Conservation (phyloP, 2,113 vertebrate species). For the Pituophis catenifer region DNA sequence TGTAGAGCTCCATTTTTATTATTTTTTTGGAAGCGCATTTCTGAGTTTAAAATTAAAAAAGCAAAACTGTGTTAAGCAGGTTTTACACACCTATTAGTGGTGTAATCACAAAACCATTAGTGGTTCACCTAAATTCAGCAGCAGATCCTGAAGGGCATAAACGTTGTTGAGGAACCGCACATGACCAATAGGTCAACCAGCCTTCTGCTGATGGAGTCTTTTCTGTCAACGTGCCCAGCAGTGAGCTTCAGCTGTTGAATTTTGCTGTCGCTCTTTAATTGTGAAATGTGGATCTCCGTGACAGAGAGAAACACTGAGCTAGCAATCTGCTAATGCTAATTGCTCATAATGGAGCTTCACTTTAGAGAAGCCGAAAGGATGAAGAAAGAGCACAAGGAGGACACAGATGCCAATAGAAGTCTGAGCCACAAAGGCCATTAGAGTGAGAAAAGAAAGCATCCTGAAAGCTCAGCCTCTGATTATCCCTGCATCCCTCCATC, state of each 20-base stretch:
- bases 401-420: neutral
- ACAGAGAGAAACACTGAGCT: slow-evolving; percentile 12
- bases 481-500: slow-evolving; percentile 10
- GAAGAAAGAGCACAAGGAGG: neutral
- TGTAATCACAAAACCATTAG: neutral
- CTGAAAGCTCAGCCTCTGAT: neutral
- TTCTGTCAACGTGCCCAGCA: neutral
- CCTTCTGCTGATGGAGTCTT: neutral
- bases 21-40: neutral
- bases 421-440: slow-evolving; percentile 39
- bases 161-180: neutral
- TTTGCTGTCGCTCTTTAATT: neutral
- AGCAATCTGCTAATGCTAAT: slow-evolving; percentile 22
- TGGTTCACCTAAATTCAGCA: neutral
- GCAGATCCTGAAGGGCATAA: neutral
- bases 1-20: neutral
- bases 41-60: neutral
- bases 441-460: rapidly evolving
- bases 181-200: neutral
- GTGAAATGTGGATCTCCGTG: neutral
- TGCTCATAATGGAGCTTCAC: slow-evolving; percentile 30
- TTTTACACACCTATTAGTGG: neutral
- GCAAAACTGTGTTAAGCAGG: neutral
- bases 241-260: neutral
- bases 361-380: neutral